Base-by-base conservation (phyloP, 2,888 invertebrate genomes). In the Caenorhabditis auriculariae region DNA sequence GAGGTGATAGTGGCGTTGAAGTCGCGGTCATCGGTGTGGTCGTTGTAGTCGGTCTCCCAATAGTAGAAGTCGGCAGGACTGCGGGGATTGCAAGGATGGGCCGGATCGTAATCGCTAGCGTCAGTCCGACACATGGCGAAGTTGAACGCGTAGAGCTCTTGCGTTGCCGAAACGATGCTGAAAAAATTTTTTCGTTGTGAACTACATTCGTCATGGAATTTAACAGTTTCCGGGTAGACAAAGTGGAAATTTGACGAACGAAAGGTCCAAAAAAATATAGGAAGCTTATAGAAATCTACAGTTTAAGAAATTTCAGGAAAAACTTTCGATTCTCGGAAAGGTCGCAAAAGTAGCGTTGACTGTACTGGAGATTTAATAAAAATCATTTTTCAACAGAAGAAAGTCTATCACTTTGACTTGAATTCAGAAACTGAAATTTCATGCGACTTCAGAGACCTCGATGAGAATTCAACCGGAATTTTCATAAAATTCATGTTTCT, bases 61-160 rank as follows among this genome's bases (percentile, higher is more conserved):
- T 53, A 75, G 47, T 76, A 76, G 54, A 78, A 78, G 46, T 78
- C 77, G 9, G 72, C 56, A 17, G 74, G 72, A 2, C 55, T 53
- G 39, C 54, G 56, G 15, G 77, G 76, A 42, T 77, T 62, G 53
- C 78, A 78, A 17, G 64, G 66, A 46, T 61, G 27, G 1, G 17
- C 23, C 2, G 35, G 5, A 19, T 64, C 59, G 26, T 44, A 60
- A 24, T 58, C 60, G 47, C 42, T 52, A 1, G 51, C 47, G 19
- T 59, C 47, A 5, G 39, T 37, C 24, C 77, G 61, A 52, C 78
- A 78, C 55, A 76, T 55, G 7, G 72, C 75, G 45, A 77, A 60
- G 55, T 73, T 70, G 35, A 57, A 55, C 12, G 37, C 23, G 46
- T 69, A 77, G 1, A 32, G 19, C 6, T 38, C 42, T 39, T 75